These are phyloP conservation scores for Steinernema hermaphroditum DNA, from an alignment of 2,888 invertebrate species.

Conservation along the genomic window DNA sequence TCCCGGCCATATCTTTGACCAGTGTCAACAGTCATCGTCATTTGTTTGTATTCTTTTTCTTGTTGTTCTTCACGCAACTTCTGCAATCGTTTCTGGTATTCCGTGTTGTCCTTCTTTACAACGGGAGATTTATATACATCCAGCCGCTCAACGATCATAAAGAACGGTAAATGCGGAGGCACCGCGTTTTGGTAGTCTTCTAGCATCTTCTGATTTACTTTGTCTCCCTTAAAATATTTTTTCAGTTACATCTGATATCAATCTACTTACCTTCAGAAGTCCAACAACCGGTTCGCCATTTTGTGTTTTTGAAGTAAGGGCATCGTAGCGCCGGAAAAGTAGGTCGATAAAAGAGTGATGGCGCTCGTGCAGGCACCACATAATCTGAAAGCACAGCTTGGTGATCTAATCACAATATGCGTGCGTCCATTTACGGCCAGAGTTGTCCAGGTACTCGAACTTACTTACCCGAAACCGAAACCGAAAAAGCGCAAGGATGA, in stretches of 20 bases:
- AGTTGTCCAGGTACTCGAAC: too few relatives aligned
- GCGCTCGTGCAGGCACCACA: not conserved
- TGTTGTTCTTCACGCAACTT: conserved; percentile 35
- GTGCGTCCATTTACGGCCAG: too few relatives aligned
- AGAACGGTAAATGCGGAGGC: not conserved
- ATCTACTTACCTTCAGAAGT: not conserved
- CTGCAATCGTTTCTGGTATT: not conserved
- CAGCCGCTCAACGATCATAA: not conserved
- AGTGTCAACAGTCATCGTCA: conserved; percentile 45
- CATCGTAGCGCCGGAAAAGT: not conserved
- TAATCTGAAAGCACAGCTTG: too few relatives aligned
- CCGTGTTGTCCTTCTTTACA: not conserved
- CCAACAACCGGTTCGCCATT: not conserved
- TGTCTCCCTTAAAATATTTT: not conserved
- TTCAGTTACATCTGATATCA: too few relatives aligned
- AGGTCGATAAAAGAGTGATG: not conserved
- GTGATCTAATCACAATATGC: too few relatives aligned
- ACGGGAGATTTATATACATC: not conserved
- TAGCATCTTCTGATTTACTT: not conserved
- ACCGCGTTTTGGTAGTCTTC: not conserved
- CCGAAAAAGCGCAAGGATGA: too few relatives aligned
- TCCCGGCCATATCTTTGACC: conserved; percentile 38
- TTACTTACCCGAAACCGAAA: too few relatives aligned
- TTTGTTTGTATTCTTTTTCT: conserved; percentile 41
- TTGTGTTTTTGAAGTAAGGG: not conserved